phyloP scores from a whole-genome alignment of 2,888 invertebrate species.

The Drosophila emarginata region DNA sequence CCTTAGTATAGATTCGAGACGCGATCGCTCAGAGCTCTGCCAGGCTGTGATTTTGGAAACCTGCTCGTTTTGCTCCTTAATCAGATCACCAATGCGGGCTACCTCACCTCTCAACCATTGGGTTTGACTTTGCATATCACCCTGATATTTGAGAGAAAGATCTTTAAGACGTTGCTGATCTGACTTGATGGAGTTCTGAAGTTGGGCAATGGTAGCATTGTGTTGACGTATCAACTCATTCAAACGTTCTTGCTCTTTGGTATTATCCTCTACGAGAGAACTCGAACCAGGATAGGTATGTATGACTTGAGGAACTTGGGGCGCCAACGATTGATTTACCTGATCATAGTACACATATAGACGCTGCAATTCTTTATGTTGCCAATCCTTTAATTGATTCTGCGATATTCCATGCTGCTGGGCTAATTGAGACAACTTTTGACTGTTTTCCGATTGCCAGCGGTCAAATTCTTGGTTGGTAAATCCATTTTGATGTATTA shows the following conservation, averaged over 20 bases:
- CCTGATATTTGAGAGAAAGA: constrained; percentile 74
- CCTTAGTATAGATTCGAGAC: constrained; percentile 74
- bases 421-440: constrained; percentile 65
- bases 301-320: constrained; percentile 19
- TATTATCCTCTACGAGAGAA: constrained; percentile 59
- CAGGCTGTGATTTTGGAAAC: constrained; percentile 78
- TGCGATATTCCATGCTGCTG: constrained; percentile 66
- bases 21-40: constrained; percentile 79
- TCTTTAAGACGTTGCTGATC: constrained; percentile 78
- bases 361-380: constrained; percentile 77
- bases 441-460: constrained; percentile 78
- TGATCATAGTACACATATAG: constrained; percentile 71
- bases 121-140: constrained; percentile 79
- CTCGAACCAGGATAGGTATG: constrained; percentile 39
- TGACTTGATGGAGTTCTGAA: constrained; percentile 75
- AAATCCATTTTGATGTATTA: constrained; percentile 80
- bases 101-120: constrained; percentile 79
- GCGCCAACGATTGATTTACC: constrained; percentile 71
- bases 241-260: constrained; percentile 74
- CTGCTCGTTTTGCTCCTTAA: constrained; percentile 78
- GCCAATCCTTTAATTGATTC: constrained; percentile 78
- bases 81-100: constrained; percentile 72
- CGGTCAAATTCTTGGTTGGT: constrained; percentile 76
- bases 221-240: constrained; percentile 78
- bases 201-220: constrained; percentile 76